A percentile compares a stretch with the other conserved stretches of the same genome.
These are phyloP conservation scores for Myiagra hebetior DNA, from an alignment of 2,113 vertebrate species.

Conservation along the genomic window DNA sequence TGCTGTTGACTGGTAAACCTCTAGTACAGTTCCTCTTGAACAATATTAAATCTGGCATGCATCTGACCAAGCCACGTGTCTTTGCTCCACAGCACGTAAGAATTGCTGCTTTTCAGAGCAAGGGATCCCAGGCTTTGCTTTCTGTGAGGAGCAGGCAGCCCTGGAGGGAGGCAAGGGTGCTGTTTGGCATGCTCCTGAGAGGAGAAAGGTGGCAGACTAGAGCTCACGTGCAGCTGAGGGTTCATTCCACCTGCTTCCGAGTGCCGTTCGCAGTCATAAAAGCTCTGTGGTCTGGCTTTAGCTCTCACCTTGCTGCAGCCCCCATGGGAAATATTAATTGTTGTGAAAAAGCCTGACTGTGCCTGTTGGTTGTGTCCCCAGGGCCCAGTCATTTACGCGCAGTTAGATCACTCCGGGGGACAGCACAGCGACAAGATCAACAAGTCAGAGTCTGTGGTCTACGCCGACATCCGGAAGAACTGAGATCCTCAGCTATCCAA, in stretches of 20 bases:
- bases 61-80: neutral
- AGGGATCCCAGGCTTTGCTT: neutral
- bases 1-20: neutral
- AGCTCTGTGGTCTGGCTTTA: neutral
- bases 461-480: slow-evolving; percentile 92
- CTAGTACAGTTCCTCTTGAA: neutral
- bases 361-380: slow-evolving; percentile 24
- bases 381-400: slow-evolving; percentile 97
- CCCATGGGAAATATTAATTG: fast-evolving
- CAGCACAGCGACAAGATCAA: slow-evolving; percentile 86
- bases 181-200: neutral
- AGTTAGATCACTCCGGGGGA: slow-evolving; percentile 92
- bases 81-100: neutral
- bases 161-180: neutral
- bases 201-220: slow-evolving; percentile 48
- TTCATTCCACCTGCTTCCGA: slow-evolving; percentile 46
- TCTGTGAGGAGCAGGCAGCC: neutral
- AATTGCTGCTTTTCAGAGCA: neutral
- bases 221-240: neutral
- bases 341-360: neutral
- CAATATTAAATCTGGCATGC: neutral
- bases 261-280: neutral
- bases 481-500: slow-evolving; percentile 60
- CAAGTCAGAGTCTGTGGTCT: slow-evolving; percentile 95
- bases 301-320: neutral